Base-by-base conservation (phyloP, 2,888 invertebrate species). In the Sesia bembeciformis region DNA sequence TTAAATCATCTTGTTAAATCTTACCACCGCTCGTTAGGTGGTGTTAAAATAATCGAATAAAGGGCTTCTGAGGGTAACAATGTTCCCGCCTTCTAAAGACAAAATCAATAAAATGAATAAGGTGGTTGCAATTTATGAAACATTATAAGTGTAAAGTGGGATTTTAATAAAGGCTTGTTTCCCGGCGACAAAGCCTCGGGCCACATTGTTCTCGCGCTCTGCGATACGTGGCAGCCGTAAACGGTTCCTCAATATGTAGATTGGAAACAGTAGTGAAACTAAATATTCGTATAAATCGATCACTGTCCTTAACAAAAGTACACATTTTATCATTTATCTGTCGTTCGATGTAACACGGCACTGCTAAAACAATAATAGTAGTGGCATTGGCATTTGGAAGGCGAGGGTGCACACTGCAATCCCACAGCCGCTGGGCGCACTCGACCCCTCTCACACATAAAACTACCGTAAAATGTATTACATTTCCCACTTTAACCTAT, bases 161-260 rank as follows among this genome's bases (percentile, higher is more conserved):
- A 64, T 74, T 74, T 74, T 75, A 77, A 78, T 78, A 80, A 76
- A 72, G 72, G 66, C 72, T 67, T 74, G 76, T 75, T 77, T 70
- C 62, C 60, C 59, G 58, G 60, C 62, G 68, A 76, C 76, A 78
- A 77, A 74, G 75, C 70, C 65, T 53, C 59, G 57, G 54, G 57
- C 56, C 59, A 53, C 71, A 77, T 80, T 79, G 78, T 46, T 46
- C 46, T 46, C 46, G 4, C 7, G 8, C 7, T n/a, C n/a, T n/a
- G n/a, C n/a, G n/a, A n/a, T n/a, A n/a, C n/a, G n/a, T n/a, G 8
- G 46, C 46, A 6, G n/a, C 46, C 23, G 23, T 46, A 46, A 46
- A 46, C 23, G 46, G n/a, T 8, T 8, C 43, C 7, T 43, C 46
- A 46, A 23, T 46, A 46, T n/a, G 23, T 7, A 46, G 23, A 8